Evolutionary conservation across 2,797 vertebrate species (phyloP).

Genomic region (Vireo griseus): DNA sequence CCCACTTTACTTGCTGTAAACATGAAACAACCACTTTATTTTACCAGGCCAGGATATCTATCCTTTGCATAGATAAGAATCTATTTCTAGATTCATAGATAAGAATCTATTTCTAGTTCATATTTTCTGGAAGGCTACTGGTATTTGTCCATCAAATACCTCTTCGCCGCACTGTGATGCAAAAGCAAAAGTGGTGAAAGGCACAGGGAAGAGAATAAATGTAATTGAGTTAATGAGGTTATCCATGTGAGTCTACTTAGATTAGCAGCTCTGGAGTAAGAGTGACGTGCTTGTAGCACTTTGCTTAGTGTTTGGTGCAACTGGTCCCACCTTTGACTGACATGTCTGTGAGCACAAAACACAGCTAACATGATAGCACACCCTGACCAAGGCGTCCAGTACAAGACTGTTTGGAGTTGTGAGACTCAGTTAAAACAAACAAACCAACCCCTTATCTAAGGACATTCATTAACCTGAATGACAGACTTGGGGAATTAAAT

Average conservation of each 20-base stretch:
- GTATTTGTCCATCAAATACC: background rate
- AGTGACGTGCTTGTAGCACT: background rate
- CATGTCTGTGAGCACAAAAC: background rate
- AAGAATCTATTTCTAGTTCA: background rate
- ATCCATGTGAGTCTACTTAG: slow-evolving; percentile 9
- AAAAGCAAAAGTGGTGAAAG: background rate
- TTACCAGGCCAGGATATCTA: background rate
- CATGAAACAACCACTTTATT: background rate
- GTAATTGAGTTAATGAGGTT: slow-evolving; percentile 51
- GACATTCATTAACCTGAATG: background rate
- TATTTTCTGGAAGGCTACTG: background rate
- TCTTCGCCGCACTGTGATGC: background rate
- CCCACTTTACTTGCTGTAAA: background rate
- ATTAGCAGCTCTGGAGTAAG: background rate
- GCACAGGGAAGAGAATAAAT: background rate
- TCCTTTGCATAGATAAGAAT: background rate
- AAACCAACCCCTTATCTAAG: background rate
- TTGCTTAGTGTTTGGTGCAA: background rate
- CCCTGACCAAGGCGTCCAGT: background rate
- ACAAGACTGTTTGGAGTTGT: background rate
- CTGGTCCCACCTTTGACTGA: background rate
- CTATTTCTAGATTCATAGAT: background rate
- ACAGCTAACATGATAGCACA: background rate
- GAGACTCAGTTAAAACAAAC: background rate
- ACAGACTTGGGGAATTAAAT: background rate